phyloP scores from a whole-genome alignment of 1,140 invertebrate species.

The Papilio xuthus region DNA sequence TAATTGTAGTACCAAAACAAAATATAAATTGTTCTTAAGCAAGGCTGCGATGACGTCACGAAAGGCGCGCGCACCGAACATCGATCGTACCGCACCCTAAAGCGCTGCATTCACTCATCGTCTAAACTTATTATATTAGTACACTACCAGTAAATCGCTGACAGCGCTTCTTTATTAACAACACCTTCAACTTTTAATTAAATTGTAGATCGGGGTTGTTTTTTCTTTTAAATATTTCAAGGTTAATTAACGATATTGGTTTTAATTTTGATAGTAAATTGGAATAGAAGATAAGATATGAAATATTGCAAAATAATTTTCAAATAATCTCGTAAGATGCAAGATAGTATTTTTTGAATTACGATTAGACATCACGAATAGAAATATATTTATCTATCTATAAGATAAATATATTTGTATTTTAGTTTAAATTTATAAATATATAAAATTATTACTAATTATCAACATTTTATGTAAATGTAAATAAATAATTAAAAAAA shows the following conservation, averaged over 20 bases:
- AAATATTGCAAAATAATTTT: neutral
- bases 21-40: slow-evolving; percentile 56
- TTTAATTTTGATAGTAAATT: neutral
- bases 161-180: slow-evolving; percentile 54
- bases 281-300: neutral
- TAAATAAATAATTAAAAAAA: too few relatives aligned
- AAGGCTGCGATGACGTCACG: slow-evolving; percentile 71
- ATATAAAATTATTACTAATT: too few relatives aligned
- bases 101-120: slow-evolving; percentile 61
- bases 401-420: too few relatives aligned
- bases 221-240: slow-evolving; percentile 8
- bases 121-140: slow-evolving; percentile 39
- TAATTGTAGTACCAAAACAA: slow-evolving; percentile 36
- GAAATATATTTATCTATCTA: too few relatives aligned
- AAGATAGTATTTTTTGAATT: neutral
- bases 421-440: too few relatives aligned
- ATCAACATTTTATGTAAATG: too few relatives aligned
- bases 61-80: slow-evolving; percentile 69
- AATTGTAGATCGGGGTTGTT: slow-evolving; percentile 41
- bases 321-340: neutral
- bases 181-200: slow-evolving; percentile 44
- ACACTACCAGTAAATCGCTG: slow-evolving; percentile 49
- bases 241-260: neutral
- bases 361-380: too few relatives aligned
- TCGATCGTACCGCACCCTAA: slow-evolving; percentile 60